Percentiles rank a stretch among this genome's conserved stretches.
phyloP scores from a whole-genome alignment of 1,140 invertebrate genomes.

The Ephestia elutella region DNA sequence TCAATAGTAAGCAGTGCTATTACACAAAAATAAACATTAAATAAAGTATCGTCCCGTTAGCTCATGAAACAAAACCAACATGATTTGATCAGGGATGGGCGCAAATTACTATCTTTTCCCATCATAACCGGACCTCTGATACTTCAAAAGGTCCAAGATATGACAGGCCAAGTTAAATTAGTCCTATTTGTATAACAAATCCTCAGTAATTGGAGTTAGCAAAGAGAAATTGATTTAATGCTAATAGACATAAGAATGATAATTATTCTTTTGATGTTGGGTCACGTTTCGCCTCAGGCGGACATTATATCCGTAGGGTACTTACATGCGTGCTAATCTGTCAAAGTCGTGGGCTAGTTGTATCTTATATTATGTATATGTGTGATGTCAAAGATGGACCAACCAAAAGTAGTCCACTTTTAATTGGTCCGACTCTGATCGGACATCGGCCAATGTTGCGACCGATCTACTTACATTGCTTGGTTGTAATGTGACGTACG shows the following conservation, averaged over 20 bases:
- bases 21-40: not conserved
- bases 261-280: not conserved
- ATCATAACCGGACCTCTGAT: slow-evolving; percentile 15
- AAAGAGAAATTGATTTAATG: slow-evolving; percentile 7
- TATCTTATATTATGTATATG: too few relatives aligned
- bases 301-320: too few relatives aligned
- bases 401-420: too few relatives aligned
- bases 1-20: too few relatives aligned
- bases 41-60: slow-evolving; percentile 1
- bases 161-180: not conserved
- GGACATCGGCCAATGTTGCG: too few relatives aligned
- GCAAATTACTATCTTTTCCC: slow-evolving; percentile 29
- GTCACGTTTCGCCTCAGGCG: slow-evolving; percentile 10
- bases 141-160: not conserved
- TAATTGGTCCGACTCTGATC: too few relatives aligned
- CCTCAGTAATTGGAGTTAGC: slow-evolving; percentile 1
- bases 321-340: slow-evolving; percentile 7
- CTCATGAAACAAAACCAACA: slow-evolving; percentile 43
- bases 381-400: too few relatives aligned
- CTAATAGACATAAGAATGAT: not conserved
- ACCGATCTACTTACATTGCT: too few relatives aligned
- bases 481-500: too few relatives aligned
- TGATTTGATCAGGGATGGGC: slow-evolving; percentile 35
- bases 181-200: slow-evolving; percentile 7
- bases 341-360: slow-evolving; percentile 8